phyloP scores from a whole-genome alignment of 1,140 invertebrate species.

The Heliothis subflexa region DNA sequence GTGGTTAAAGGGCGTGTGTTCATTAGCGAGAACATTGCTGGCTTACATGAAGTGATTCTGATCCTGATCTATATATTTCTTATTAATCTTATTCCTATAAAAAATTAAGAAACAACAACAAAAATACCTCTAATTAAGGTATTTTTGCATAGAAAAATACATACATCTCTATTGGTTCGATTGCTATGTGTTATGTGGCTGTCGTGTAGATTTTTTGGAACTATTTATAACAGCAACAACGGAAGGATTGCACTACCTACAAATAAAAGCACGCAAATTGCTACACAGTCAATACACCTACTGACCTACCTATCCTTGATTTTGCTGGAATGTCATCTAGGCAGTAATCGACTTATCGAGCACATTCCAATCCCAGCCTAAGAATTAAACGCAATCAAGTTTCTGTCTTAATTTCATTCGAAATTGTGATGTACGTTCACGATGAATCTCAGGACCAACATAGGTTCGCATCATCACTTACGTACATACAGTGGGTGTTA shows the following conservation, averaged over 20 bases:
- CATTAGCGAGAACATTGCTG: conserved; percentile 8
- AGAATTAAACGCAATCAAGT: conserved; percentile 20
- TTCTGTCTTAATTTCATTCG: not conserved
- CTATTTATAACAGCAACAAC: too few relatives aligned
- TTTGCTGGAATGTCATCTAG: not conserved
- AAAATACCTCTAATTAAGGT: too few relatives aligned
- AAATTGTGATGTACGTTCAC: conserved; percentile 6
- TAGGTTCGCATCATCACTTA: not conserved
- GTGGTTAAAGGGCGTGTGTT: conserved; percentile 31
- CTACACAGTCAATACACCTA: too few relatives aligned
- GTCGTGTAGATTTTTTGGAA: too few relatives aligned
- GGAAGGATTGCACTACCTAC: too few relatives aligned
- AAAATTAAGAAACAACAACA: too few relatives aligned
- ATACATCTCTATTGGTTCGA: too few relatives aligned
- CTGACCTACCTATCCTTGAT: not conserved
- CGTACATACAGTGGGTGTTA: conserved; percentile 2
- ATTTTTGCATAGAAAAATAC: too few relatives aligned
- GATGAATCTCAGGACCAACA: conserved; percentile 4
- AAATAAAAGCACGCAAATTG: too few relatives aligned
- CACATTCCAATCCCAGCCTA: not conserved
- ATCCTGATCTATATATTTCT: not conserved
- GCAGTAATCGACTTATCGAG: not conserved
- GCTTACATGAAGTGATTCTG: not conserved
- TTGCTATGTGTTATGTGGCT: too few relatives aligned
- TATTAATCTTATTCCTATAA: too few relatives aligned